Conservation (phyloP, 2,113 vertebrate species). For the Cryptomyrus ogoouensis region DNA sequence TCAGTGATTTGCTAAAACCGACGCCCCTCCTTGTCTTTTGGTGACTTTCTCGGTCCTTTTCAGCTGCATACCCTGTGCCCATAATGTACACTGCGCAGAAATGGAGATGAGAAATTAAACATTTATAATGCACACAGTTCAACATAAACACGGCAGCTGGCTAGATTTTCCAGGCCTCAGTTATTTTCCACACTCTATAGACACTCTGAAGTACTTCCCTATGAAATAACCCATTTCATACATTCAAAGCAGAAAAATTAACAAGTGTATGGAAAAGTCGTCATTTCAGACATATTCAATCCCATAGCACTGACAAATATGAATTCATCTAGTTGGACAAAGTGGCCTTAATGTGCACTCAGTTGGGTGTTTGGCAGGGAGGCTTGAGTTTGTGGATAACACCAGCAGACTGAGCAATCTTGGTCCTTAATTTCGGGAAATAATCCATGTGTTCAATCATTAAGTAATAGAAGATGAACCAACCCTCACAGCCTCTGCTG, state of each 20-base stretch:
- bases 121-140: not conserved
- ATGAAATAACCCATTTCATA: not conserved
- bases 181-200: not conserved
- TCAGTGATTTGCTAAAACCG: not conserved
- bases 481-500: not conserved
- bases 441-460: not conserved
- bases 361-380: not conserved
- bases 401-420: not conserved
- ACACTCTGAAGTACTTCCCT: not conserved
- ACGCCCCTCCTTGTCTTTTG: not conserved
- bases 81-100: not conserved
- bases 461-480: not conserved
- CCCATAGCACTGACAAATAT: not conserved
- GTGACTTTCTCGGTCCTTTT: not conserved
- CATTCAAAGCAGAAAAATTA: not conserved
- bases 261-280: not conserved
- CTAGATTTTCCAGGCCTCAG: not conserved
- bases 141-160: not conserved
- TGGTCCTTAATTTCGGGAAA: not conserved
- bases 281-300: not conserved
- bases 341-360: not conserved
- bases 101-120: constrained; percentile 4
- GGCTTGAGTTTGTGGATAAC: not conserved
- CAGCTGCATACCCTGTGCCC: not conserved
- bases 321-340: not conserved